A percentile compares a stretch with the other conserved stretches of the same genome.
Evolutionary conservation across 2,888 invertebrate genomes (phyloP).

Genomic region (Nysson spinosus): DNA sequence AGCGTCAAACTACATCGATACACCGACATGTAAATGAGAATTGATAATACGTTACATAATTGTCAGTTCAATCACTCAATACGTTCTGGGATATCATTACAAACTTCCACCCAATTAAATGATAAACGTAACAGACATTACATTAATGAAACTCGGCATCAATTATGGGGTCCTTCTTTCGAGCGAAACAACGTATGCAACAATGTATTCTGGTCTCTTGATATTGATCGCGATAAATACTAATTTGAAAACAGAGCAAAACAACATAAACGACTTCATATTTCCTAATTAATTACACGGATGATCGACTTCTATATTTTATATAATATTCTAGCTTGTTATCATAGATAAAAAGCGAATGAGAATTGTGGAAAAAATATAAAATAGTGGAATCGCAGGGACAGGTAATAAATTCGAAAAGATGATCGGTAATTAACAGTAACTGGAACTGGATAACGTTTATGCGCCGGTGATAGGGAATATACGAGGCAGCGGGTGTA

Average conservation of each 20-base stretch:
- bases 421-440: constrained; percentile 66
- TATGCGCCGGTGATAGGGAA: constrained; percentile 54
- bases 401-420: constrained; percentile 58
- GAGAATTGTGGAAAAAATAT: too few species aligned
- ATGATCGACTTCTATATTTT: too few species aligned
- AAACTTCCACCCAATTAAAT: constrained; percentile 13
- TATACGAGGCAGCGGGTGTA: constrained; percentile 56
- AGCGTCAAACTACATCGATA: constrained; percentile 25
- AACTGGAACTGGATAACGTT: constrained; percentile 61
- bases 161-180: too few species aligned
- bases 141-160: too few species aligned
- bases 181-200: constrained; percentile 39
- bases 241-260: too few species aligned
- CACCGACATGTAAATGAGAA: constrained; percentile 31
- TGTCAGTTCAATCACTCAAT: constrained; percentile 55
- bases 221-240: too few species aligned
- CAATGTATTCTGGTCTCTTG: constrained; percentile 31
- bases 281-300: too few species aligned
- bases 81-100: constrained; percentile 14
- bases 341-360: too few species aligned
- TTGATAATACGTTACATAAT: constrained; percentile 53
- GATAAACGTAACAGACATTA: constrained; percentile 48
- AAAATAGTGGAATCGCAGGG: background rate
- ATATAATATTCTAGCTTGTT: too few species aligned
- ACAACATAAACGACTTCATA: too few species aligned